Conservation (phyloP, 2,113 vertebrate genomes). For the Lynx canadensis region DNA sequence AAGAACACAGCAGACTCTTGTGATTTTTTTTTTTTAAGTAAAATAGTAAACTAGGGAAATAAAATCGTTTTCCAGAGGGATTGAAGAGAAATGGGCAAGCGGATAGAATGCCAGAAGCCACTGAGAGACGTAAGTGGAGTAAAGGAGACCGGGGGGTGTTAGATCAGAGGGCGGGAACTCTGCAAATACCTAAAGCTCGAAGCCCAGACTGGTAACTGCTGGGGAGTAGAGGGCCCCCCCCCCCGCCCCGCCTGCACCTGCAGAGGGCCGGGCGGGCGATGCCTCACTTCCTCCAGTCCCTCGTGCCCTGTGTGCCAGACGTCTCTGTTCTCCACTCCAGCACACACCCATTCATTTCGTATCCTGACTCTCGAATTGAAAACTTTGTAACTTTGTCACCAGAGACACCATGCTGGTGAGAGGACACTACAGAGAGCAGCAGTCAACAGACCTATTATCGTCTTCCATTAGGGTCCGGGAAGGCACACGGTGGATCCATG, state of each 20-base stretch:
- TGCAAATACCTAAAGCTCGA: slow-evolving; percentile 12
- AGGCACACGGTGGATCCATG: rapidly evolving
- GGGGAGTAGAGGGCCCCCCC: not conserved
- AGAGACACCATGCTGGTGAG: not conserved
- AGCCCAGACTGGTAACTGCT: not conserved
- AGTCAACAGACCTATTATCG: too few relatives aligned
- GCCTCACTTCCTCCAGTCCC: not conserved
- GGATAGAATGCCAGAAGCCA: slow-evolving; percentile 49
- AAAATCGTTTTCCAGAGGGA: slow-evolving; percentile 46
- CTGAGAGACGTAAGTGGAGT: not conserved
- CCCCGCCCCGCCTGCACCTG: not conserved
- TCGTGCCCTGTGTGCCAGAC: not conserved
- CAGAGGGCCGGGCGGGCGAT: not conserved
- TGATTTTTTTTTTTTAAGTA: slow-evolving; percentile 18
- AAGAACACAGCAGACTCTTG: not conserved
- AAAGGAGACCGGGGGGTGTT: not conserved
- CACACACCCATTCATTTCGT: not conserved
- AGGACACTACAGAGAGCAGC: not conserved
- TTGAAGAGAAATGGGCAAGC: slow-evolving; percentile 36
- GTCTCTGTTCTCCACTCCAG: not conserved
- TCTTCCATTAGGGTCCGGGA: not conserved
- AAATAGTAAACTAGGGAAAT: slow-evolving; percentile 31
- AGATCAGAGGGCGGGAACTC: slow-evolving; percentile 9
- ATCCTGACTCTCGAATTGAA: not conserved
- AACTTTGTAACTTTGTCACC: not conserved